Conservation (phyloP, 2,113 vertebrate species). For the Microtus ochrogaster region DNA sequence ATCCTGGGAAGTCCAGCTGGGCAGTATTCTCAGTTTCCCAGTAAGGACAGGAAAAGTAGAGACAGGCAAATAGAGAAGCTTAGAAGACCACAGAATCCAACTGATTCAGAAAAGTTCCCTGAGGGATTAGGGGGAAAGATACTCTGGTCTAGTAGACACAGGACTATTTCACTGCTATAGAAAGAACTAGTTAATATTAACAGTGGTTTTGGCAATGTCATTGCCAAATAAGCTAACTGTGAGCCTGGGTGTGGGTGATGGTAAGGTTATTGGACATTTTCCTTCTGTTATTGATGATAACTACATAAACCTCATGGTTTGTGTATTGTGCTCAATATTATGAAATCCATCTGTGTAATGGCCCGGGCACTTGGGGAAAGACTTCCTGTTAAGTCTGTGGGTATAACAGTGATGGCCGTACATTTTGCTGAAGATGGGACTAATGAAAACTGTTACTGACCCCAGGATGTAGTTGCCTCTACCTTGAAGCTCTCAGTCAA, state of each 20-base stretch:
- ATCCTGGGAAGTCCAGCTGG: not conserved
- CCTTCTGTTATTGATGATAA: not conserved
- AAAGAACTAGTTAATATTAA: not conserved
- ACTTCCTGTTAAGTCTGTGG: not conserved
- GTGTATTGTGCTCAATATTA: not conserved
- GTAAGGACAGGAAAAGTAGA: not conserved
- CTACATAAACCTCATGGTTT: not conserved
- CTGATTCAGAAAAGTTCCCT: not conserved
- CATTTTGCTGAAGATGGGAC: not conserved
- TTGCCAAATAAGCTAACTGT: not conserved
- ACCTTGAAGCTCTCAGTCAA: slow-evolving; percentile 88
- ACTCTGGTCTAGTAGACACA: not conserved
- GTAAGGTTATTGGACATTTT: not conserved
- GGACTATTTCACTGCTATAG: not conserved
- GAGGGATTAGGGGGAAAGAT: not conserved
- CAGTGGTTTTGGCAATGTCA: not conserved
- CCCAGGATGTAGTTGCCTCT: slow-evolving; percentile 86
- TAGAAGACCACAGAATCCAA: not conserved
- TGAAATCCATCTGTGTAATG: not conserved
- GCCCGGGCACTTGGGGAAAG: not conserved
- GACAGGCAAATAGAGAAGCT: not conserved
- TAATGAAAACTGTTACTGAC: slow-evolving; percentile 17
- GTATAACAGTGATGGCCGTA: not conserved
- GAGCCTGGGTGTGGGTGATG: not conserved
- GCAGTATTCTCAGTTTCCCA: not conserved